Conservation (phyloP, 2,113 vertebrate genomes). For the Grammomys dolichurus region DNA sequence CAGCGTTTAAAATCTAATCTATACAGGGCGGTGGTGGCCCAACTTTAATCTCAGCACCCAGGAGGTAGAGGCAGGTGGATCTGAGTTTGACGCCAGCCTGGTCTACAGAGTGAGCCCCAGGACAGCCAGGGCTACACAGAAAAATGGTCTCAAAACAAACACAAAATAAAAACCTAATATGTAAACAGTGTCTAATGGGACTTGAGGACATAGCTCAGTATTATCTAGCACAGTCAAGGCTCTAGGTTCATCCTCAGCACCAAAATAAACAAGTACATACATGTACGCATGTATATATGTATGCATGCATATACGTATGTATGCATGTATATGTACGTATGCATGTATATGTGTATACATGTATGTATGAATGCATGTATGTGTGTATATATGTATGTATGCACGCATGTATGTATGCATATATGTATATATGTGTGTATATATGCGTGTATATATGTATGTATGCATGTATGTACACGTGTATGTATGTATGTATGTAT, state of each 20-base stretch:
- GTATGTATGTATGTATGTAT: too few relatives aligned
- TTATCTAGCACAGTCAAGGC: not conserved
- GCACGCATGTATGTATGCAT: too few relatives aligned
- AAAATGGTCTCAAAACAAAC: not conserved
- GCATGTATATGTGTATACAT: too few relatives aligned
- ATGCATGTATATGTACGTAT: too few relatives aligned
- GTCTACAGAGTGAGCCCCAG: not conserved
- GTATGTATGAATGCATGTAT: too few relatives aligned
- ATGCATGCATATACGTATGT: too few relatives aligned
- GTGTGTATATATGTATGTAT: too few relatives aligned
- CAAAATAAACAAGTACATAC: too few relatives aligned
- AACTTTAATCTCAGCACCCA: not conserved
- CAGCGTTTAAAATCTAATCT: not conserved
- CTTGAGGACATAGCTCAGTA: not conserved
- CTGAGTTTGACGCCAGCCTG: not conserved
- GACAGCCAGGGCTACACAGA: not conserved
- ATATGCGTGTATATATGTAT: too few relatives aligned
- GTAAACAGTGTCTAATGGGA: not conserved
- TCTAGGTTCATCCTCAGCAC: not conserved
- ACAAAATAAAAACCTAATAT: not conserved
- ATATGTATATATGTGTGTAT: too few relatives aligned
- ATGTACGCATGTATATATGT: too few relatives aligned
- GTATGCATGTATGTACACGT: too few relatives aligned
- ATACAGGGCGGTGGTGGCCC: not conserved
- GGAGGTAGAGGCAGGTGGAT: not conserved